These are phyloP conservation scores for Geothlypis trichas DNA, from an alignment of 2,113 vertebrate species.

Conservation along the genomic window DNA sequence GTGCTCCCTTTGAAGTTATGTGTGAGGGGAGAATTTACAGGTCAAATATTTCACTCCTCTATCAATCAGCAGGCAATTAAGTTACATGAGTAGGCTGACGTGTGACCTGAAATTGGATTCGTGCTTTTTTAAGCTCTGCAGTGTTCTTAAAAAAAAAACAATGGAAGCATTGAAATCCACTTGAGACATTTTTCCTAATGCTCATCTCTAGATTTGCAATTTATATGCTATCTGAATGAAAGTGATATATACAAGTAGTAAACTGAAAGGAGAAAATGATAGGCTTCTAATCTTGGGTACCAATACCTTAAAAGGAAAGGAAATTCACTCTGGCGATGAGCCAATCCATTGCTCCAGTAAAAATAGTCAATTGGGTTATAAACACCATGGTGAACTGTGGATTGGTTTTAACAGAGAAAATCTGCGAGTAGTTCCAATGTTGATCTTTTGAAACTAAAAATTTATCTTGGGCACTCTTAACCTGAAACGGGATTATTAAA, in stretches of 20 bases:
- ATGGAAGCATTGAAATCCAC: background rate
- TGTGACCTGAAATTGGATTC: background rate
- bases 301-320: background rate
- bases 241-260: background rate
- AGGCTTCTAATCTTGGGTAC: background rate
- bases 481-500: background rate
- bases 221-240: background rate
- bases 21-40: background rate
- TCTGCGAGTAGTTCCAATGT: background rate
- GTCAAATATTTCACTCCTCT: background rate
- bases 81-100: background rate
- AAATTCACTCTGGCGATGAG: background rate
- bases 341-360: background rate
- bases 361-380: background rate
- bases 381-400: background rate
- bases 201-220: background rate
- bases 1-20: background rate
- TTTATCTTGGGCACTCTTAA: background rate
- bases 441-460: background rate
- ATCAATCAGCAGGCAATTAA: background rate
- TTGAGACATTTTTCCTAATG: background rate
- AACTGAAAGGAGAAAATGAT: background rate
- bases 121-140: background rate
- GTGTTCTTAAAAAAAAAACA: background rate
- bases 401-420: background rate